A percentile compares a stretch with the other conserved stretches of the same genome.
Evolutionary conservation across 2,113 vertebrate species (phyloP).

Genomic region (Sylvia atricapilla): DNA sequence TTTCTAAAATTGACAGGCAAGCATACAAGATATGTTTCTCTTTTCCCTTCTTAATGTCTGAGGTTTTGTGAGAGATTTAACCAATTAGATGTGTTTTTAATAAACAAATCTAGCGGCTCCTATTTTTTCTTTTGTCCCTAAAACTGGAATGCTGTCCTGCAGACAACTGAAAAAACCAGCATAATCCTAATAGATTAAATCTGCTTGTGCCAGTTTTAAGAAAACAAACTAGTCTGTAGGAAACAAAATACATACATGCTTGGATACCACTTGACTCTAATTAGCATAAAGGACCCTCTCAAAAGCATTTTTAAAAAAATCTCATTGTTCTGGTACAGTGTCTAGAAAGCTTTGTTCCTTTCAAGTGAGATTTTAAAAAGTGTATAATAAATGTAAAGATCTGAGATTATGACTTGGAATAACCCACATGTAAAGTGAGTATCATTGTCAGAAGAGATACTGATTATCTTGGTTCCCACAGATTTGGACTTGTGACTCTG

Average conservation of each 20-base stretch:
- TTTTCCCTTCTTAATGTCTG: background rate
- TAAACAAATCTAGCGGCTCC: slow-evolving; percentile 28
- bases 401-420: background rate
- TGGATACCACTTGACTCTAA: background rate
- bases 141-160: slow-evolving; percentile 46
- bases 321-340: background rate
- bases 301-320: background rate
- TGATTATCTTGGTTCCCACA: background rate
- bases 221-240: background rate
- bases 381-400: background rate
- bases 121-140: slow-evolving; percentile 40
- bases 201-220: slow-evolving; percentile 51
- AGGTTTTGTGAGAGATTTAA: slow-evolving; percentile 25
- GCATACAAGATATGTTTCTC: background rate
- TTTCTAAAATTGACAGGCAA: background rate
- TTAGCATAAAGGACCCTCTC: background rate
- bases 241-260: background rate
- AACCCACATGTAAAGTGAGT: background rate
- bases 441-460: background rate
- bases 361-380: background rate
- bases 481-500: background rate
- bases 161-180: slow-evolving; percentile 56
- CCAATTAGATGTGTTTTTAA: slow-evolving; percentile 39
- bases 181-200: slow-evolving; percentile 40
- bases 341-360: background rate